A percentile compares a stretch with the other conserved stretches of the same genome.
Conservation (phyloP, 2,113 vertebrate genomes). For the Pholis gunnellus region DNA sequence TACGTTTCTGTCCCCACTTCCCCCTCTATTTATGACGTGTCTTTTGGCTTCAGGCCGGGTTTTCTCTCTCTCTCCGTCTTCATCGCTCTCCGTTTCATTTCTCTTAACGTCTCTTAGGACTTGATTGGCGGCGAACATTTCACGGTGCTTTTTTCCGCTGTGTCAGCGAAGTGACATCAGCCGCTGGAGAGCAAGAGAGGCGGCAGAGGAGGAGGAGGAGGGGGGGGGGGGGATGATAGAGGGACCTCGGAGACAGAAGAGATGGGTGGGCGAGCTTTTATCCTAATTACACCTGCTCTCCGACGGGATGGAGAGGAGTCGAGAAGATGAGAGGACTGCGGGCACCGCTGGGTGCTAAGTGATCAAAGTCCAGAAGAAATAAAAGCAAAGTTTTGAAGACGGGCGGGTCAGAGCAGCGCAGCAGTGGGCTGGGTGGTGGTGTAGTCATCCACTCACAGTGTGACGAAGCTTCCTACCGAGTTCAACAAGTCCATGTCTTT, state of each 20-base stretch:
- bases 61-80: conserved; percentile 42
- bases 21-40: conserved; percentile 54
- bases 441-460: background rate
- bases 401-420: background rate
- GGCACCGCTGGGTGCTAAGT: conserved; percentile 27
- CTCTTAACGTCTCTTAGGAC: conserved; percentile 58
- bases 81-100: conserved; percentile 29
- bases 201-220: conserved; percentile 25
- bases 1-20: conserved; percentile 50
- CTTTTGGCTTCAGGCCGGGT: conserved; percentile 57
- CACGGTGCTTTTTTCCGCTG: conserved; percentile 73
- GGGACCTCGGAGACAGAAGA: conserved; percentile 40
- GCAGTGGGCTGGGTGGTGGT: background rate
- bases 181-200: conserved; percentile 51
- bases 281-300: conserved; percentile 69
- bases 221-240: conserved; percentile 32
- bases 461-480: background rate
- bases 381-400: conserved; percentile 57
- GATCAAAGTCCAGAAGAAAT: conserved; percentile 48
- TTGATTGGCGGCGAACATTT: conserved; percentile 56
- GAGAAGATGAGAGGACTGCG: conserved; percentile 38
- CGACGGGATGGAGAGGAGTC: conserved; percentile 41
- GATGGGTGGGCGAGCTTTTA: conserved; percentile 72
- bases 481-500: background rate
- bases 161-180: conserved; percentile 84